Conservation (phyloP, 2,888 invertebrate genomes). For the Saturnia japonica region DNA sequence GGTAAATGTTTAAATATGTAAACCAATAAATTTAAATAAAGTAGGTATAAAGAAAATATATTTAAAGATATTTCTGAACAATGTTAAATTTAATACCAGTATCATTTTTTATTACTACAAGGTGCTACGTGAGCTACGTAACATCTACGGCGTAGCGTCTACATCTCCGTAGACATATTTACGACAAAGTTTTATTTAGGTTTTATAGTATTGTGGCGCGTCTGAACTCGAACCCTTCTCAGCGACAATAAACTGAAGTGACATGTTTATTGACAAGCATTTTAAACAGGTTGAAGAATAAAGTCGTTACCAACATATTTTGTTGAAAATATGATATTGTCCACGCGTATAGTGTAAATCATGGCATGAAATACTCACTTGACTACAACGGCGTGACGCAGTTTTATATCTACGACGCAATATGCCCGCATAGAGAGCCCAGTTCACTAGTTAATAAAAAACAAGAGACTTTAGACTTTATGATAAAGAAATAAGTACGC, state of each 20-base stretch:
- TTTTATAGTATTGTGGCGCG: conserved; percentile 1
- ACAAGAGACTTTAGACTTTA: conserved; percentile 47
- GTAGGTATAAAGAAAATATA: not conserved
- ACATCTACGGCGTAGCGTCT: conserved; percentile 17
- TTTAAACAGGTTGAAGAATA: not conserved
- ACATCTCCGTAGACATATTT: not conserved
- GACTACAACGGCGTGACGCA: conserved; percentile 49
- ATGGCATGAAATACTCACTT: conserved; percentile 54
- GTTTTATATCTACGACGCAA: conserved; percentile 69
- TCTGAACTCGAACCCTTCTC: not conserved
- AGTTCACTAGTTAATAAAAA: conserved; percentile 22
- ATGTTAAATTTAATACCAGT: not conserved
- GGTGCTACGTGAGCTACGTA: conserved; percentile 13
- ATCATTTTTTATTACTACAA: not conserved
- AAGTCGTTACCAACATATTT: not conserved
- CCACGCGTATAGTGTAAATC: conserved; percentile 47
- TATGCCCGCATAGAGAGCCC: conserved; percentile 54
- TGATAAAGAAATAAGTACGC: conserved; percentile 34
- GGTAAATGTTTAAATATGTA: not conserved
- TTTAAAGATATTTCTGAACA: not conserved
- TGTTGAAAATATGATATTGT: conserved; percentile 17
- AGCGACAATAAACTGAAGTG: not conserved
- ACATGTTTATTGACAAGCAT: conserved; percentile 1
- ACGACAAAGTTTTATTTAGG: not conserved
- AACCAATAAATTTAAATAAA: not conserved